phyloP scores from a whole-genome alignment of 2,113 vertebrate genomes.

The Mus pahari region DNA sequence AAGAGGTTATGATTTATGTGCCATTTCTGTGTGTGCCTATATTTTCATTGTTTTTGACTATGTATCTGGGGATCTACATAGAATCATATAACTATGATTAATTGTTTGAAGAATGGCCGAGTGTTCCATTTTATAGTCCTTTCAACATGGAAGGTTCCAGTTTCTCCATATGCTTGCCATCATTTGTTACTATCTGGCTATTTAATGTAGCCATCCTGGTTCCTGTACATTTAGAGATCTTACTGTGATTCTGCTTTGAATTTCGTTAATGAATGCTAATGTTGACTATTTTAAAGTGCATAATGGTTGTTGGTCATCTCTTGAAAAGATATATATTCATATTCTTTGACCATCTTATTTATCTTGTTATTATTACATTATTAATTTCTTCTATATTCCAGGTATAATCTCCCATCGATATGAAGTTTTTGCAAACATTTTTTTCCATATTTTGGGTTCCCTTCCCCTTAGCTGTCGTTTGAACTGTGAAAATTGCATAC shows the following conservation, averaged over 20 bases:
- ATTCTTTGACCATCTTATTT: slow-evolving; percentile 47
- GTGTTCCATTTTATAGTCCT: slow-evolving; percentile 21
- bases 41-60: slow-evolving; percentile 39
- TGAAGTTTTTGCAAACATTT: slow-evolving; percentile 53
- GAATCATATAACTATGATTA: slow-evolving; percentile 20
- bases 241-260: slow-evolving; percentile 50
- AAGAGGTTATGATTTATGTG: background rate
- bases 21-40: background rate
- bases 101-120: slow-evolving; percentile 48
- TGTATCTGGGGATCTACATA: background rate
- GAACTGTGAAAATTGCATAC: background rate
- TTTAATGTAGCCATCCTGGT: slow-evolving; percentile 18
- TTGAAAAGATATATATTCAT: slow-evolving; percentile 52
- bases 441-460: background rate
- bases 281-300: slow-evolving; percentile 1
- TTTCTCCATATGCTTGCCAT: slow-evolving; percentile 40
- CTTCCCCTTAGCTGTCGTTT: slow-evolving; percentile 30
- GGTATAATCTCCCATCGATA: background rate
- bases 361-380: background rate
- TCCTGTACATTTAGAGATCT: background rate
- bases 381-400: slow-evolving; percentile 20
- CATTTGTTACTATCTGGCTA: slow-evolving; percentile 43
- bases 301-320: slow-evolving; percentile 27
- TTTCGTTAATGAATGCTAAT: slow-evolving; percentile 40
- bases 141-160: background rate